These are phyloP conservation scores for Triplophysa siluroides DNA, from an alignment of 2,113 vertebrate species.

Conservation along the genomic window DNA sequence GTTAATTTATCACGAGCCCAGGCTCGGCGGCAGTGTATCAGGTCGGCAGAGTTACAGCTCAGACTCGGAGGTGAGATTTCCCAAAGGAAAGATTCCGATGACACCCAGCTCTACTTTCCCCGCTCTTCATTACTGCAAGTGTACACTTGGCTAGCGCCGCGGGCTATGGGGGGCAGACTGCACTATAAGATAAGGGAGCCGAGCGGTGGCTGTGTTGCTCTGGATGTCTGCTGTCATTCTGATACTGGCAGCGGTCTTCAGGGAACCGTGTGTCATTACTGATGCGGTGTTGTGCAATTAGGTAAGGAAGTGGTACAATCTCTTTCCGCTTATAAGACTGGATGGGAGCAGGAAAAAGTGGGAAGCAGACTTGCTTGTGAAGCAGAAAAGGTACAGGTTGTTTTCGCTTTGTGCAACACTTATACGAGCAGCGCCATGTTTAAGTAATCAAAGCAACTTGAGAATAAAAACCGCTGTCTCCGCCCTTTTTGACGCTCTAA, in stretches of 20 bases:
- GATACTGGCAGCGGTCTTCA: conserved; percentile 8
- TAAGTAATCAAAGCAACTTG: conserved; percentile 34
- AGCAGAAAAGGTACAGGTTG: conserved; percentile 32
- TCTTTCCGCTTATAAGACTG: conserved; percentile 29
- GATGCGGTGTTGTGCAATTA: conserved; percentile 48
- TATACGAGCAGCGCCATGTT: conserved; percentile 12
- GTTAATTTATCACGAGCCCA: conserved; percentile 40
- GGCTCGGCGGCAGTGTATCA: conserved; percentile 40
- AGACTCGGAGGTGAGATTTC: conserved; percentile 46
- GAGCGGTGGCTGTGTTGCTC: conserved; percentile 8
- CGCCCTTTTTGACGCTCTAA: conserved; percentile 20
- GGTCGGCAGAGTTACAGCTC: conserved; percentile 45
- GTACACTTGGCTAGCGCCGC: conserved; percentile 24
- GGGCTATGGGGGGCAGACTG: conserved; percentile 43
- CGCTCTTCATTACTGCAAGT: conserved; percentile 48
- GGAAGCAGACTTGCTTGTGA: conserved; percentile 32
- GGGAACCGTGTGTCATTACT: conserved; percentile 34
- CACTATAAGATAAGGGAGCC: conserved; percentile 43
- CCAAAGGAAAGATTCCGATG: conserved; percentile 39
- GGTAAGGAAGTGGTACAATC: conserved; percentile 37
- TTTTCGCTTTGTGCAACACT: conserved; percentile 11
- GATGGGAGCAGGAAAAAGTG: conserved; percentile 19
- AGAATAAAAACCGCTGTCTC: not conserved
- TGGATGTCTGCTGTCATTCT: conserved; percentile 33
- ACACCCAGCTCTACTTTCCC: conserved; percentile 45